Evolutionary conservation across 2,888 invertebrate genomes (phyloP), one percentile per base, ranked within the genome.

Genomic region (Eristalis tenax): DNA sequence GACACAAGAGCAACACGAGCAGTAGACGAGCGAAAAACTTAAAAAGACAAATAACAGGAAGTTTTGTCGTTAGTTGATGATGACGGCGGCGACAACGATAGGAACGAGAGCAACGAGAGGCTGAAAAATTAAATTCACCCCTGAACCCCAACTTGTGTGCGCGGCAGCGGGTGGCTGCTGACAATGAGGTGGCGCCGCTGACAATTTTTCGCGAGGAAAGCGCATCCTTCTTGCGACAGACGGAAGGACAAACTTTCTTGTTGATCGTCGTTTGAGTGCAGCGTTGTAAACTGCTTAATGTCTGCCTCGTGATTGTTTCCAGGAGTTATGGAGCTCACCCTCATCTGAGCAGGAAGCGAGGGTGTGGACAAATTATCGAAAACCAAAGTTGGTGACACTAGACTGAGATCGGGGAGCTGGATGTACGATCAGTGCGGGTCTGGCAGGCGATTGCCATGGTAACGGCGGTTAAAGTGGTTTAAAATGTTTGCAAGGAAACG

Each of bases 21-120:
- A 22, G 38, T 26, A 65, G 26, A 26, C 26, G 26, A 26, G 26
- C 3, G 35, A 61, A 56, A 63, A 43, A 43, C 26, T 61, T 50
- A 5, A 22, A 59, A 63, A 82, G 69, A 86, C 77, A 86, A 82
- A 82, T 78, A 86, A 78, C 40, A 69, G 86, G 74, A 86, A 86
- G 77, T 82, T 82, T 78, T 63, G 78, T 77, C 73, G 69, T 82
- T 59, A 50, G 69, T 68, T 66, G 69, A 77, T 38, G 63, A 71
- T 77, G 77, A 43, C 23, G 35, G 28, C 38, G 38, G n/a, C 50
- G 76, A 64, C 71, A 57, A 57, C 61, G 23, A 78, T 35, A 23
- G 50, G 11, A 32, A 26, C 26, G 26, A 22, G 64, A 15, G 22
- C 64, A n/a, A 35, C 15, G 22, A 35, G 65, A 57, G 26, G 57